Base-by-base conservation (phyloP, 2,888 invertebrate genomes). In the Drosophila pegasa region DNA sequence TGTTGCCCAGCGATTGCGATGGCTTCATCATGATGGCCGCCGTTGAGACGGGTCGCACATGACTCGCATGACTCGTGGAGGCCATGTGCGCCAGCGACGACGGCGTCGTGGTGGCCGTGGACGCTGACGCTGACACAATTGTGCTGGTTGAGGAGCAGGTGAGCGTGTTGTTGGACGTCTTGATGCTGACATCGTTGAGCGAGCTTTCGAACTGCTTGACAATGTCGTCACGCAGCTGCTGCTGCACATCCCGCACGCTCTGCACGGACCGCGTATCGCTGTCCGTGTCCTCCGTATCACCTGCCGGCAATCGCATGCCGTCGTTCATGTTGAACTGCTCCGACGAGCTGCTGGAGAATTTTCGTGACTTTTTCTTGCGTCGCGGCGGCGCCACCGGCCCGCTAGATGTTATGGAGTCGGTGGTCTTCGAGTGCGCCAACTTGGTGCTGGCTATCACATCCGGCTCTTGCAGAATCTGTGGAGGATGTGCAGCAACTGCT, bases 371-470 rank as follows among this genome's bases (percentile, higher is more conserved):
- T 94, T 93, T 96, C 92, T 96, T 97, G 84, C 95, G 94, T 73
- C 97, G 93, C 0, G 97, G 97, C 66, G 97, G 97, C 58, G 97
- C 95, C 38, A 96, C 93, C 4, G 96, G 95, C 35, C 91, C 92
- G 52, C 91, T 90, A 7, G 93, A 92, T 25, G 91, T 90, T 60
- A 92, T 90, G 35, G 92, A 92, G 68, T 92, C 92, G 3, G 91
- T 92, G 67, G 92, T 93, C 85, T 92, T 93, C 16, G 92, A 92
- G 75, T 92, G 91, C 72, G 92, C 92, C 62, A 95, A 93, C 90
- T 98, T 98, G 72, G 98, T 97, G 93, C 98, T 98, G 64, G 97
- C 97, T 82, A 98, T 97, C 88, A 98, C 97, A 93, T 98, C 98
- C 2, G 98, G 98, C 92, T 98, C 98, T 75, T 92, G 92, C 22